These are phyloP conservation scores for Pipistrellus pipistrellus DNA, from an alignment of 2,797 vertebrate species.

Conservation along the genomic window DNA sequence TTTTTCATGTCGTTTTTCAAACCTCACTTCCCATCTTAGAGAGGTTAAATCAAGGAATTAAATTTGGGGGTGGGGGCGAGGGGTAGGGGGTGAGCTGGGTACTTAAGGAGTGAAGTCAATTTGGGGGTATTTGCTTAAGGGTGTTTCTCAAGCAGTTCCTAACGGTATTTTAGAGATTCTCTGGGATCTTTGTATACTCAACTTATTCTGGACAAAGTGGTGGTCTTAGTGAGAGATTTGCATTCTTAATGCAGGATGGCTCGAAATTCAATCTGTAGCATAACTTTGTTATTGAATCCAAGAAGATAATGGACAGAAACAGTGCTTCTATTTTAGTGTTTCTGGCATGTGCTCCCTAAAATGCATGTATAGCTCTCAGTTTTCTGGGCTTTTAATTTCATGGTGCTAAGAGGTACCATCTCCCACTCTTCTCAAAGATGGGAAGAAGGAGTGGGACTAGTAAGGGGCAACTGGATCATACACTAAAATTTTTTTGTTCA, in stretches of 20 bases:
- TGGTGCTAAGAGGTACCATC: conserved; percentile 68
- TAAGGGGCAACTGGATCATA: conserved; percentile 23
- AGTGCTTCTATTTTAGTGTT: conserved; percentile 25
- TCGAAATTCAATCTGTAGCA: conserved; percentile 27
- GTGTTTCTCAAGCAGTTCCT: conserved; percentile 77
- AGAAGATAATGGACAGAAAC: conserved; percentile 65
- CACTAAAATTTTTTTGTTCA: conserved; percentile 59
- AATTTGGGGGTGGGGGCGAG: conserved; percentile 60
- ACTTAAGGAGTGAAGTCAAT: conserved; percentile 65
- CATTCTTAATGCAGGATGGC: conserved; percentile 63
- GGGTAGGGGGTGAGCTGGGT: conserved; percentile 60
- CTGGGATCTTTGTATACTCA: conserved; percentile 70
- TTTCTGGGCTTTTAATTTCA: conserved; percentile 62
- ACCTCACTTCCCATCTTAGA: conserved; percentile 66
- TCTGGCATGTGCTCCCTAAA: conserved; percentile 57
- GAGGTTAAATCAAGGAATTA: conserved; percentile 70
- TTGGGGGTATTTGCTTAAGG: conserved; percentile 71
- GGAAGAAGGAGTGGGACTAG: conserved; percentile 45
- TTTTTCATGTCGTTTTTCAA: conserved; percentile 67
- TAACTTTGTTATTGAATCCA: background rate
- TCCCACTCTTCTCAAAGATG: conserved; percentile 56
- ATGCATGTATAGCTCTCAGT: conserved; percentile 29
- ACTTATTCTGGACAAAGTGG: conserved; percentile 51
- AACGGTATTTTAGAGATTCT: conserved; percentile 72
- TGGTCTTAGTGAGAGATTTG: conserved; percentile 40